Conservation (phyloP, 2,888 invertebrate genomes). For the Nemotelus pantherinus region DNA sequence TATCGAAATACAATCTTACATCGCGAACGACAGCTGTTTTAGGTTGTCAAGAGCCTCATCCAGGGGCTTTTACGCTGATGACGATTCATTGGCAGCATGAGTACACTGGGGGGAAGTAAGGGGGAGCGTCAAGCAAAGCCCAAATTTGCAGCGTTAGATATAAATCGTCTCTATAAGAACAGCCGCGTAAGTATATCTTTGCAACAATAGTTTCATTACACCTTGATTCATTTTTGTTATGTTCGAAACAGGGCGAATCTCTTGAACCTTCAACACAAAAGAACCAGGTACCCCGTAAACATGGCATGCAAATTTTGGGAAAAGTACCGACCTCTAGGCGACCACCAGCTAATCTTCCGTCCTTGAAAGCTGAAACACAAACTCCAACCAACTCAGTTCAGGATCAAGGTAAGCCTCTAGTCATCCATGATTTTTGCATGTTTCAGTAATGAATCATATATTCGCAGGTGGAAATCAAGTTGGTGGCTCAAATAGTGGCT, state of each 20-base stretch:
- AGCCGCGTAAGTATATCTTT: conserved; percentile 74
- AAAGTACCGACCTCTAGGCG: conserved; percentile 98
- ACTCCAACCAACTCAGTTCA: conserved; percentile 61
- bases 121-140: conserved; percentile 75
- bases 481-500: conserved; percentile 48
- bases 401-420: conserved; percentile 47
- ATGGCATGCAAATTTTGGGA: conserved; percentile 99
- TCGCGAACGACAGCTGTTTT: conserved; percentile 36
- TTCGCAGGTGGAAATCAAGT: conserved; percentile 47
- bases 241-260: conserved; percentile 76
- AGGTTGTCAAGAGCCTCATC: conserved; percentile 56
- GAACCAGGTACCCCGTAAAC: conserved; percentile 92
- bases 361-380: conserved; percentile 92
- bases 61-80: conserved; percentile 65
- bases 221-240: neutral
- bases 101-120: conserved; percentile 67
- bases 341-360: conserved; percentile 98
- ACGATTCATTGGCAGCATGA: conserved; percentile 67
- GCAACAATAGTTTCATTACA: neutral
- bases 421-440: neutral
- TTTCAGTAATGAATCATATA: neutral
- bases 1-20: neutral
- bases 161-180: conserved; percentile 94
- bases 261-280: conserved; percentile 89
- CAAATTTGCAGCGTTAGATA: conserved; percentile 96